phyloP scores from a whole-genome alignment of 2,888 invertebrate genomes.

The Synergus umbraculus region DNA sequence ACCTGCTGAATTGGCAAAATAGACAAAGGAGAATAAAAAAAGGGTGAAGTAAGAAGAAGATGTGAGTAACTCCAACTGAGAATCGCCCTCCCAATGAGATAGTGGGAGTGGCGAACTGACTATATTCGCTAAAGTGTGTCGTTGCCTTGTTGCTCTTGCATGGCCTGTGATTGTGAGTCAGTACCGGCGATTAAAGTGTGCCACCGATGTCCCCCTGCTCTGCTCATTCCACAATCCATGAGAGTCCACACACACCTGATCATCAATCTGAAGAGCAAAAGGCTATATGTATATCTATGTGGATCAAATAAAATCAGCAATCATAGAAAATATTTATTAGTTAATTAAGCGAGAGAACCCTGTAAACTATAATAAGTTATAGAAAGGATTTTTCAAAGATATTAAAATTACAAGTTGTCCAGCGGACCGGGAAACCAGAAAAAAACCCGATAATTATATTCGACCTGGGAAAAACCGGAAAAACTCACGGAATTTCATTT shows the following conservation, averaged over 20 bases:
- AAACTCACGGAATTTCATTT: too few species aligned
- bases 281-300: neutral
- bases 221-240: constrained; percentile 41
- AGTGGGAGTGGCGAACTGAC: constrained; percentile 50
- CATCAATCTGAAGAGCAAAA: constrained; percentile 44
- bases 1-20: constrained; percentile 13
- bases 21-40: neutral
- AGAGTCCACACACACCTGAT: constrained; percentile 42
- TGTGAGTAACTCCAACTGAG: constrained; percentile 2
- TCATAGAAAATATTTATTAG: too few species aligned
- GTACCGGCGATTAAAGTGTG: constrained; percentile 53
- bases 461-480: too few species aligned
- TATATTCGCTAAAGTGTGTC: constrained; percentile 49
- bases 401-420: too few species aligned
- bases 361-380: constrained; percentile 34
- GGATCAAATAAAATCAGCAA: neutral
- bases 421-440: too few species aligned
- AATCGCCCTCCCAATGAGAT: constrained; percentile 20
- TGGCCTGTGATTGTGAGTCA: constrained; percentile 45
- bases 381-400: neutral
- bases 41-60: neutral
- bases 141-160: constrained; percentile 52
- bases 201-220: constrained; percentile 49
- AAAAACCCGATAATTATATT: too few species aligned
- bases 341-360: neutral